Base-by-base conservation (phyloP, 2,797 vertebrate species). In the Bufotes viridis region DNA sequence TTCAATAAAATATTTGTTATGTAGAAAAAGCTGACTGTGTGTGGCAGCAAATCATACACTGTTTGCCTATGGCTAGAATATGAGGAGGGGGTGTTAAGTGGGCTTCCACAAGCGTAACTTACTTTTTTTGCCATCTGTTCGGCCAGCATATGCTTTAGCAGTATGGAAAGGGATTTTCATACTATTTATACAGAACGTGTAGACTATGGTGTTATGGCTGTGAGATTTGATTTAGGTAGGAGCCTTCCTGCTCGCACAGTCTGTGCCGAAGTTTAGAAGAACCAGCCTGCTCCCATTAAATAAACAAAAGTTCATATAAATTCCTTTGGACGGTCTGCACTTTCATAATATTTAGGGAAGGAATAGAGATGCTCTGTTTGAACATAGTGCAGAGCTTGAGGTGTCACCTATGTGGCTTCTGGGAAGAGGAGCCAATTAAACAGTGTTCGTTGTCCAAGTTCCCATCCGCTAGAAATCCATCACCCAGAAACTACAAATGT, bases 301-400 rank as follows among this genome's bases (percentile, higher is more conserved):
- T 91, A 91, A 94, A 94, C 92, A 90, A 88, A 93, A 87, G 90
- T 93, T 93, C 91, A 93, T 94, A 92, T 92, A 94, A 94, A 94
- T 93, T 91, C 88, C 84, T 92, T 90, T 57, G 70, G 91, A 91
- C 79, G 85, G 80, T 88, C 87, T 91, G 81, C 84, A 88, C 84
- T 89, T 92, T 87, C 55, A 90, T 90, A 92, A 87, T 93, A 91
- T 95, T 95, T 95, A 94, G 93, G 92, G 90, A 91, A 91, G 87
- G 79, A 87, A 88, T 90, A 89, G 90, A 90, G 90, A 92, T 90
- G 93, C 91, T 90, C 92, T 90, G 91, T 90, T 87, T 93, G 92
- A 92, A 94, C 90, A 92, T 67, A 94, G 60, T 0, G 67, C 92
- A 94, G 94, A 92, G 87, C 90, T 67, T 69, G 90, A 92, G 65